Evolutionary conservation across 2,888 invertebrate genomes (phyloP).

Genomic region (Drosophila multiciliata): DNA sequence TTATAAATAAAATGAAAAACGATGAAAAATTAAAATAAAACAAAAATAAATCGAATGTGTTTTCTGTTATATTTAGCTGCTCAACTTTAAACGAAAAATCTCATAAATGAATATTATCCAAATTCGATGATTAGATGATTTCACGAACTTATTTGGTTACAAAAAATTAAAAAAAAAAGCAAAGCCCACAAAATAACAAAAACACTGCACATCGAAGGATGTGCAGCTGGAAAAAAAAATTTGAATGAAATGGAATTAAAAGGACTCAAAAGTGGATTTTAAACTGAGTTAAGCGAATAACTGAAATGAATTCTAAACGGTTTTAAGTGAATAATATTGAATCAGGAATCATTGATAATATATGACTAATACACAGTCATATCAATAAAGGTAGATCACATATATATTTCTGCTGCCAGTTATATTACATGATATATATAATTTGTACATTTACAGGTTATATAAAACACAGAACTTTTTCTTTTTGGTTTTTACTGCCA

Average conservation of each 20-base stretch:
- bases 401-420: not conserved
- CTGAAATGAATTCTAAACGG: no score
- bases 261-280: not conserved
- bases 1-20: conserved; percentile 69
- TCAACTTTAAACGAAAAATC: not conserved
- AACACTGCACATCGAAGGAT: not conserved
- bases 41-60: not conserved
- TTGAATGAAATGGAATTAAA: not conserved
- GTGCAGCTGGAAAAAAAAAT: not conserved
- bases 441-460: not conserved
- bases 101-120: not conserved
- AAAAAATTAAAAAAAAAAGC: no score
- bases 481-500: conserved; percentile 40
- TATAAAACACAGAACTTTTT: conserved; percentile 35
- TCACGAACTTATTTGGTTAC: no score
- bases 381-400: no score
- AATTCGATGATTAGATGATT: not conserved
- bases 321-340: no score
- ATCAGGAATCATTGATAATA: not conserved
- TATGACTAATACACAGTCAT: not conserved
- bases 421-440: not conserved
- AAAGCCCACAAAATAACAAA: no score
- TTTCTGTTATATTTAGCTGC: not conserved
- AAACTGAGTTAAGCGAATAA: not conserved
- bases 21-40: conserved; percentile 48